Evolutionary conservation across 1,140 invertebrate genomes (phyloP), one percentile per base, ranked within the genome.

Genomic region (Drosophila tristis): DNA sequence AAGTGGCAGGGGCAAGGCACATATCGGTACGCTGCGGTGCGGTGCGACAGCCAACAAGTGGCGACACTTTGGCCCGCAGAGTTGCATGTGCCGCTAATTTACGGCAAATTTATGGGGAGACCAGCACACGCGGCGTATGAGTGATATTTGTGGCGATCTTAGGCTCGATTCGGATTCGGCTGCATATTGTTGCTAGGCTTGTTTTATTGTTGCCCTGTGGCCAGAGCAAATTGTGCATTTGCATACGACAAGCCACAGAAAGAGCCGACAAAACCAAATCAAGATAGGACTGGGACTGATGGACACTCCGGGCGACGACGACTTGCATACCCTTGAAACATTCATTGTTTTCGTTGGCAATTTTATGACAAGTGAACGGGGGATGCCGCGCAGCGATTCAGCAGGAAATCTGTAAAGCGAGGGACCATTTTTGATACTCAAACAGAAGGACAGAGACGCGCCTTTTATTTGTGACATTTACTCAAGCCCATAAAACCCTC

Each of bases 21-120:
- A 39, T 13, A 39, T 4, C 31, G 23, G 20, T 42, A 43, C 25
- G 23, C 23, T 45, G 42, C 44, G 11, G 11, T 39, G 26, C 0
- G 26, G 26, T 29, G 43, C 50, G 63, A 48, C 51, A 45, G 70
- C 35, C 26, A 70, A 81, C 81, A 87, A 81, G 82, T 82, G 82
- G 66, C 84, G 84, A 87, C 84, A 82, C 77, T 87, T 70, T 89
- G 79, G 84, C 79, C 79, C 54, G 42, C 74, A 63, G 57, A 68
- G 65, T 80, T 80, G 73, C 84, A 91, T 91, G 89, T 82, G 81
- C 81, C 76, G 90, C 90, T 91, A 91, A 91, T 91, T 91, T 91
- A 82, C 80, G 59, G 85, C 90, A 90, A 91, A 90, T 90, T 91
- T 90, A 90, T 90, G 78, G 60, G 59, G 50, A 73, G 39, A 20